Evolutionary conservation across 2,113 vertebrate genomes (phyloP).

Genomic region (Aviceda subcristata): DNA sequence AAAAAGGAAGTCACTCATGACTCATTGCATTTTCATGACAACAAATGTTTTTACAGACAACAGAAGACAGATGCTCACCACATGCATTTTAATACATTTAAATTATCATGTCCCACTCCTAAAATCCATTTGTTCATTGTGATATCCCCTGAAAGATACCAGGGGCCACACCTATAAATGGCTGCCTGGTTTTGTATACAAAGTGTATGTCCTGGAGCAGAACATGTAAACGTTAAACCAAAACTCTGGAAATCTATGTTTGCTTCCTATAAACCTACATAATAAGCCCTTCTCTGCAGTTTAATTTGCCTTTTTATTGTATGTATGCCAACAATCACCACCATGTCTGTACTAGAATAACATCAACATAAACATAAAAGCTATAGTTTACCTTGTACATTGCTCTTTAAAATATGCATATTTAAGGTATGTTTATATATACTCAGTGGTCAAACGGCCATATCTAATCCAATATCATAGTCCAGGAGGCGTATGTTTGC

Average conservation of each 20-base stretch:
- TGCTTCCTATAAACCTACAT: background rate
- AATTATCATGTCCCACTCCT: background rate
- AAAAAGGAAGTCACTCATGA: constrained; percentile 18
- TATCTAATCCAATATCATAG: background rate
- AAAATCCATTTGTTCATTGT: background rate
- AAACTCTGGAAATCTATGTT: background rate
- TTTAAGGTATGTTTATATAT: background rate
- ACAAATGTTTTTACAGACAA: constrained; percentile 3
- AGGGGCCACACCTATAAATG: background rate
- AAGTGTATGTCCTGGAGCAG: background rate
- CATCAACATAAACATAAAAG: background rate
- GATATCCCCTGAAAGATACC: background rate
- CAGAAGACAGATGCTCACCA: background rate
- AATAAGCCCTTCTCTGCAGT: background rate
- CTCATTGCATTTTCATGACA: constrained; percentile 58
- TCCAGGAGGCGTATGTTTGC: background rate
- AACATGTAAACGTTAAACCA: background rate
- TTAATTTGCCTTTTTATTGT: background rate
- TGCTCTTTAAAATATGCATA: background rate
- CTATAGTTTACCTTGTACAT: background rate
- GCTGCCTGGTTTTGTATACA: background rate
- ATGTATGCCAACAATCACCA: background rate
- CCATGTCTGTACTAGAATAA: background rate
- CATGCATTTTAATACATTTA: background rate
- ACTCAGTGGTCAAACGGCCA: background rate